A percentile compares a stretch with the other conserved stretches of the same genome.
Conservation (phyloP, 1,140 invertebrate species). For the Cepaea nemoralis region DNA sequence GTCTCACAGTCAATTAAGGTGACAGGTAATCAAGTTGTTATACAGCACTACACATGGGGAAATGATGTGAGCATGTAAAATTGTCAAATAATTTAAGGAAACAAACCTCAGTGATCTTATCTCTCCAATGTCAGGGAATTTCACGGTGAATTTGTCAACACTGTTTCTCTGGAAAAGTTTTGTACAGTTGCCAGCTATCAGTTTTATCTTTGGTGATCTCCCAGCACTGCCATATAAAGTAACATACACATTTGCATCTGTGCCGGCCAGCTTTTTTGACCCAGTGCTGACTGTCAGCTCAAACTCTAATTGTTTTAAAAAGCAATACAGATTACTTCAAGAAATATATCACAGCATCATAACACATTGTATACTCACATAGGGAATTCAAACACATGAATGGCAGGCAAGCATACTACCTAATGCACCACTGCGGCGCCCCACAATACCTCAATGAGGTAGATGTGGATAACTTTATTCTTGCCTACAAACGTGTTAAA, state of each 20-base stretch:
- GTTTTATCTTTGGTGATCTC: conserved; percentile 56
- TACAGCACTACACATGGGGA: too few relatives aligned
- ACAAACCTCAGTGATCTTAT: conserved; percentile 63
- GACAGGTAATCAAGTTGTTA: too few relatives aligned
- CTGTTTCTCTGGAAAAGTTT: conserved; percentile 57
- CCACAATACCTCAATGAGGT: too few relatives aligned
- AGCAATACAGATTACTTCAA: too few relatives aligned
- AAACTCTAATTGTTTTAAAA: conserved; percentile 47
- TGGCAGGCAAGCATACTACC: too few relatives aligned
- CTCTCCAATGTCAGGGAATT: conserved; percentile 59
- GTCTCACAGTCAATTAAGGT: too few relatives aligned
- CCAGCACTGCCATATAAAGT: conserved; percentile 61
- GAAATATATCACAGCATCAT: too few relatives aligned
- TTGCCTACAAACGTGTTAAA: too few relatives aligned
- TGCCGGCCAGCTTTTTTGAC: conserved; percentile 57
- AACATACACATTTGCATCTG: conserved; percentile 65
- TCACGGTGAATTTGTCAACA: conserved; percentile 51
- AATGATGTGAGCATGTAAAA: background rate
- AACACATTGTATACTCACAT: too few relatives aligned
- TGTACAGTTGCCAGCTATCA: conserved; percentile 54
- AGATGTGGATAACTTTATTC: too few relatives aligned
- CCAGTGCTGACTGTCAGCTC: conserved; percentile 60
- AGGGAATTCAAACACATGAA: too few relatives aligned
- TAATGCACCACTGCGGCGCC: too few relatives aligned
- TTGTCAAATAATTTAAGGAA: background rate